Evolutionary conservation across 2,113 vertebrate species (phyloP).

Genomic region (Sakesphorus luctuosus): DNA sequence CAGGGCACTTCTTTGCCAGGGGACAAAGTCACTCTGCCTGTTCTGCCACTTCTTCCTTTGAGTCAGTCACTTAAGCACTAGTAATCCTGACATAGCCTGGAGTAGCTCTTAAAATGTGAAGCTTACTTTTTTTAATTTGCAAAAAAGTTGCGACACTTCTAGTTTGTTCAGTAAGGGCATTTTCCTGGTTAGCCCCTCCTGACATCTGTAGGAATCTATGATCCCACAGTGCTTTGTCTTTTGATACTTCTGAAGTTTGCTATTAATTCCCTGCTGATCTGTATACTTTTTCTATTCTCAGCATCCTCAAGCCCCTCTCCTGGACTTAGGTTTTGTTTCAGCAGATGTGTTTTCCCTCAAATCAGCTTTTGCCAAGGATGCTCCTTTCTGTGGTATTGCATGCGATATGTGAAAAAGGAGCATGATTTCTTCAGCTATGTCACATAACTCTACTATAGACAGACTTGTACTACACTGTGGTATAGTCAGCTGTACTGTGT

Average conservation of each 20-base stretch:
- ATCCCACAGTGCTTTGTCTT: not conserved
- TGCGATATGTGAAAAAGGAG: not conserved
- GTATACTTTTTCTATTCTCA: not conserved
- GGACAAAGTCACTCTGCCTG: not conserved
- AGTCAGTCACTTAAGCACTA: not conserved
- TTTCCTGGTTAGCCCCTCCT: not conserved
- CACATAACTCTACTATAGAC: accelerated
- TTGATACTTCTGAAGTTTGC: not conserved
- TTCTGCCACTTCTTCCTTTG: not conserved
- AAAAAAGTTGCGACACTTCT: not conserved
- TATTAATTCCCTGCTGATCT: not conserved
- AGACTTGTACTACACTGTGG: not conserved
- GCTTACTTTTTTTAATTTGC: not conserved
- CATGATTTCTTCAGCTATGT: not conserved
- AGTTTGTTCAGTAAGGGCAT: not conserved
- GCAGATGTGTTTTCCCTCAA: not conserved
- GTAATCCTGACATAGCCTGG: not conserved
- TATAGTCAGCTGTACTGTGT: accelerated
- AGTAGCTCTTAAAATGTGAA: not conserved
- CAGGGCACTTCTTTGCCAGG: not conserved
- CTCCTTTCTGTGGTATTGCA: not conserved
- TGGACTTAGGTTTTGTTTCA: not conserved
- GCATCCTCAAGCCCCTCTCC: not conserved
- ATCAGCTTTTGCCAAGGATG: not conserved
- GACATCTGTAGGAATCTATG: not conserved